These are phyloP conservation scores for Xiphophorus hellerii DNA, from an alignment of 2,113 vertebrate genomes.

Conservation along the genomic window DNA sequence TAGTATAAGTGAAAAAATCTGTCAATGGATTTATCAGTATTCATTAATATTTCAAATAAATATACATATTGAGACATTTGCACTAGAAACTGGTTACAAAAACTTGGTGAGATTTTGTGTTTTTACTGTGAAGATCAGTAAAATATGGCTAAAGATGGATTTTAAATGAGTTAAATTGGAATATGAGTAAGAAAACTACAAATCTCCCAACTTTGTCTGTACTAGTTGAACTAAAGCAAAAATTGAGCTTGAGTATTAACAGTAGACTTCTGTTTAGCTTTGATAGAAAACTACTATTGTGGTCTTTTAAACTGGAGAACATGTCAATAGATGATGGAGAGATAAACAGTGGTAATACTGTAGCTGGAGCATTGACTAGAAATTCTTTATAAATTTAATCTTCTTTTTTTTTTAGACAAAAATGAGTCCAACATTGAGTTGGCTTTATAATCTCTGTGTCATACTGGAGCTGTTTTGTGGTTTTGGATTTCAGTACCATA, in stretches of 20 bases:
- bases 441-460: not conserved
- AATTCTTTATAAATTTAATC: too few relatives aligned
- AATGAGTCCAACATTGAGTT: not conserved
- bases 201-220: too few relatives aligned
- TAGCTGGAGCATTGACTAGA: too few relatives aligned
- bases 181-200: too few relatives aligned
- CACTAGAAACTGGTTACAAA: too few relatives aligned
- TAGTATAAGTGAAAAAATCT: too few relatives aligned
- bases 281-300: not conserved
- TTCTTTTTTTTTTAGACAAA: not conserved
- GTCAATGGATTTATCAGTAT: too few relatives aligned
- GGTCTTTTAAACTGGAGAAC: constrained; percentile 14
- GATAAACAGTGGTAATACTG: constrained; percentile 13
- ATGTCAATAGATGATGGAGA: constrained; percentile 45
- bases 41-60: too few relatives aligned
- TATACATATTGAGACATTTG: too few relatives aligned
- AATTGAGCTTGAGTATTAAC: not conserved
- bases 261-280: not conserved
- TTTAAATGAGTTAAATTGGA: not conserved
- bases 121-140: not conserved
- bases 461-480: not conserved
- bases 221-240: not conserved
- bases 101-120: too few relatives aligned
- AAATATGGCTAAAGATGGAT: not conserved
- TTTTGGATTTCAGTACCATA: constrained; percentile 13